Evolutionary conservation across 2,888 invertebrate species (phyloP), one percentile per base, ranked within the genome.

Genomic region (Himalopsyche tibetana): DNA sequence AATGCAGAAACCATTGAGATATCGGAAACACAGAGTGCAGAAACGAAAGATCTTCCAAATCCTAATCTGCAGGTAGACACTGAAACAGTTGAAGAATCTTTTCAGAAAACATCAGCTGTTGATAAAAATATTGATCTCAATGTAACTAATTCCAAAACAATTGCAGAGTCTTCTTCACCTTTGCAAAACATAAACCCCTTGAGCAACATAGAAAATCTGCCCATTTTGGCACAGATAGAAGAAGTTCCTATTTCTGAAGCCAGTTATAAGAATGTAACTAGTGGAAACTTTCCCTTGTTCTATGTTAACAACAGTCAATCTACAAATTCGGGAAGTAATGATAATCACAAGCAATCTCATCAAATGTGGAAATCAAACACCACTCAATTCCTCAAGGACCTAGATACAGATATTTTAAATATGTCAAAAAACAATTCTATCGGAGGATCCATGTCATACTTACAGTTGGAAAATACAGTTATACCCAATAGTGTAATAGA

Each of bases 391-490:
- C 38, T 15, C 3, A 74, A 38, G 38, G 74, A 74, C 19, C 15
- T 74, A 1, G 38, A 74, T 36, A 74, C 74, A 36, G 74, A 74
- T 74, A 38, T 74, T 74, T 74, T 74, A 74, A 74, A 74, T 74
- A 74, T 74, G 74, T 8, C 74, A 36, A 74, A 74, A 36, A 74
- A 74, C 12, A 74, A 38, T 38, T 74, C 38, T 3, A 38, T 11
- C 8, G 74, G 28, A 36, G 19, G 28, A 36, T 74, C 74, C 9
- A 74, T 36, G 15, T 74, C 74, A 36, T 74, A 36, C 12, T 80
- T 84, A 12, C 79, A 79, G 63, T 56, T 82, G 11, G 55, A 82
- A 83, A 80, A 42, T 19, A 74, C 82, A 15, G 56, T 86, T 38
- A 36, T 74, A 74, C 15, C 74, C 11, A 74, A 74, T 19, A 74